These are phyloP conservation scores for Caenorhabditis sp. DNA, from an alignment of 2,888 invertebrate species.

Conservation along the genomic window DNA sequence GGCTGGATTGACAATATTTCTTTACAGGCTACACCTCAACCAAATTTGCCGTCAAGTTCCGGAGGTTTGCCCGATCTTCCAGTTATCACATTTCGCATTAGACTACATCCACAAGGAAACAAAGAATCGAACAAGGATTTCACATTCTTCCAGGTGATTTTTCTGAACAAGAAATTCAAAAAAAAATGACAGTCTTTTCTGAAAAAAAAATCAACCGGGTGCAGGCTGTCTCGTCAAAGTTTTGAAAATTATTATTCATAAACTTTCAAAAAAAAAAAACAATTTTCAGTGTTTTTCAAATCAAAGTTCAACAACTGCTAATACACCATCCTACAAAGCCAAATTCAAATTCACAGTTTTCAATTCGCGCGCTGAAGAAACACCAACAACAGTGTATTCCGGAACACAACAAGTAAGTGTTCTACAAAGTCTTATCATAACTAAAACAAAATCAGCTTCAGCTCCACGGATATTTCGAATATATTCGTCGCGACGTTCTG, in stretches of 20 bases:
- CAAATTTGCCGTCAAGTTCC: slow-evolving; percentile 28
- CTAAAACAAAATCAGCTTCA: slow-evolving; percentile 12
- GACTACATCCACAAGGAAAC: slow-evolving; percentile 71
- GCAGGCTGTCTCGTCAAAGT: no score
- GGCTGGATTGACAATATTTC: no score
- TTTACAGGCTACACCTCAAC: slow-evolving; percentile 21
- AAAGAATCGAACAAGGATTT: slow-evolving; percentile 71
- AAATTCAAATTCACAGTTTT: slow-evolving; percentile 69
- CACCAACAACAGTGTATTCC: slow-evolving; percentile 70
- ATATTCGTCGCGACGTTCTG: slow-evolving; percentile 69
- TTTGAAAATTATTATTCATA: background rate
- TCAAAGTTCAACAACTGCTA: slow-evolving; percentile 18
- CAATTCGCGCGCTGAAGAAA: slow-evolving; percentile 66
- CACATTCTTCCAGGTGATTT: slow-evolving; percentile 69
- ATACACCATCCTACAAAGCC: slow-evolving; percentile 52
- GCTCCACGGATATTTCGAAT: slow-evolving; percentile 70
- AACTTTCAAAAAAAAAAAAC: background rate
- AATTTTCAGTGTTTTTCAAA: slow-evolving; percentile 42
- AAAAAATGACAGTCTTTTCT: background rate
- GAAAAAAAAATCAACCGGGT: no score
- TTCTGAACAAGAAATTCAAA: no score
- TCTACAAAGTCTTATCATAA: background rate
- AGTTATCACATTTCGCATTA: slow-evolving; percentile 62
- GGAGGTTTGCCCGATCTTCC: slow-evolving; percentile 33
- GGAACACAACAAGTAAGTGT: slow-evolving; percentile 68